Conservation (phyloP, 2,113 vertebrate species). For the Nanorana parkeri region DNA sequence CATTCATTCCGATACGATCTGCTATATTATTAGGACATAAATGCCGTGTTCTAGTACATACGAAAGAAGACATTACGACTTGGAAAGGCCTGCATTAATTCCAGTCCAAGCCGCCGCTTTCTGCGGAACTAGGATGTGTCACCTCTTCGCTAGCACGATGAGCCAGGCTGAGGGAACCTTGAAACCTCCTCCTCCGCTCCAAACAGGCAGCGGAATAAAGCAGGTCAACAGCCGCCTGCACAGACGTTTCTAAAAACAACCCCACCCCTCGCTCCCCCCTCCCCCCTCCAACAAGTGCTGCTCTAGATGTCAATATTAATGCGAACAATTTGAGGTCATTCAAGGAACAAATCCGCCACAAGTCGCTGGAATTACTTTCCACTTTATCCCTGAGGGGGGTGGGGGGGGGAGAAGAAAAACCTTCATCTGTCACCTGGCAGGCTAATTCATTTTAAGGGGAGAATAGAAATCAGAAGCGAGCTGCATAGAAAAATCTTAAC, state of each 20-base stretch:
- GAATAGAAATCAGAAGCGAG: not conserved
- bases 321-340: conserved; percentile 55
- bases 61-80: not conserved
- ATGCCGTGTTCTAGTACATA: not conserved
- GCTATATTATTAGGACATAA: too few species aligned
- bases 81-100: not conserved
- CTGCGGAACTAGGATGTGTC: conserved; percentile 21
- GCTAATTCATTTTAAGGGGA: not conserved
- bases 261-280: conserved; percentile 46
- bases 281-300: conserved; percentile 45
- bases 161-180: conserved; percentile 28
- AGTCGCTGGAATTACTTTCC: conserved; percentile 46
- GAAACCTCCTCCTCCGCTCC: conserved; percentile 47
- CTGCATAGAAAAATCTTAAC: too few species aligned
- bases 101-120: not conserved
- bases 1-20: too few species aligned
- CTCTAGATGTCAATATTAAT: conserved; percentile 56
- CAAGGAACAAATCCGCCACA: conserved; percentile 53
- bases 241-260: conserved; percentile 54
- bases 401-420: not conserved
- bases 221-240: conserved; percentile 55
- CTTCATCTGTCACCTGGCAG: not conserved
- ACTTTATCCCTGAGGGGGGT: not conserved
- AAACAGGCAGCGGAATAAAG: conserved; percentile 44
- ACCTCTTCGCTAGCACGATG: not conserved